Evolutionary conservation across 1,140 invertebrate species (phyloP), one percentile per base, ranked within the genome.

Genomic region (Solen grandis): DNA sequence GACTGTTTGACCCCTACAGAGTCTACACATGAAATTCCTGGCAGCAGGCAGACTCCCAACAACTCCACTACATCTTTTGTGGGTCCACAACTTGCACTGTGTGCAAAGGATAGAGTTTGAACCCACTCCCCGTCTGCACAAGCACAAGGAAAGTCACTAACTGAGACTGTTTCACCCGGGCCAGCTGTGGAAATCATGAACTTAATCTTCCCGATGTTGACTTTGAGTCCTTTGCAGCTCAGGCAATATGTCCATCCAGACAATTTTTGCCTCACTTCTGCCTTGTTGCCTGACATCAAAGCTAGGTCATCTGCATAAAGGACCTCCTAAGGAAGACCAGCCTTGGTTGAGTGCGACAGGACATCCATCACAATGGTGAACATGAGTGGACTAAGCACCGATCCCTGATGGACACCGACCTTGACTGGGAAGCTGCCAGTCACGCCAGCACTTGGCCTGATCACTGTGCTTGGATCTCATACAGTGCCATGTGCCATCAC

Each of bases 261-360:
- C 16, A 73, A 41, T 29, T 35, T 59, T n/a, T 29, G 25, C 33
- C n/a, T 19, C 16, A 33, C 27, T 8, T 73, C 36, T n/a, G 36
- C 55, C 54, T 36, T 5, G 5, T 52, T 59, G 13, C 60, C 70
- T 10, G 52, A 36, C n/a, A 65, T 65, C 13, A 65, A 33, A 31
- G 38, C 60, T 19, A 63, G 38, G 50, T 76, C 73, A 63, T 76
- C 60, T 50, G 59, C 52, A 41, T 63, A 62, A 3, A 73, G 70
- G 33, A 57, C 10, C 19, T 59, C 70, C 70, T 33, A 73, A 27
- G 54, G 54, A 3, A 57, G 14, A 19, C 70, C 31, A 41, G 54
- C n/a, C 5, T 31, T 41, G n/a, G n/a, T n/a, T n/a, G n/a, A n/a
- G n/a, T n/a, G n/a, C n/a, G n/a, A n/a, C n/a, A n/a, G n/a, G n/a